Base-by-base conservation (phyloP, 2,888 invertebrate species). In the Notocelia uddmanniana region DNA sequence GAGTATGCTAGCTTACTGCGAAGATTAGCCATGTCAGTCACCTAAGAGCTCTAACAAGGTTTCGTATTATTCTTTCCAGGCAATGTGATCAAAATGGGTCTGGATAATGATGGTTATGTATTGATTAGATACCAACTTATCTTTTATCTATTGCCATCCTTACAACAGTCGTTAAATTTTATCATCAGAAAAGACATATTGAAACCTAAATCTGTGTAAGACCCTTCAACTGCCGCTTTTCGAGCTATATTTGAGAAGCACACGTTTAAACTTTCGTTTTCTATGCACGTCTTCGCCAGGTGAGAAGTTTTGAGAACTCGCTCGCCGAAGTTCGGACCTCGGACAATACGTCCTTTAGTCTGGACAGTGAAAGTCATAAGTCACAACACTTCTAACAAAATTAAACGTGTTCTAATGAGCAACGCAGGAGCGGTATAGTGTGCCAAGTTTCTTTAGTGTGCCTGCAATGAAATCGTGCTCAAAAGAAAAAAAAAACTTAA, bases 281-380 rank as follows among this genome's bases (percentile, higher is more conserved):
- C 60, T 26, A 45, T n/a, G 23, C 62, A 48, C 62, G 48, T 62
- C 62, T 48, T 18, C 13, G 18, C 62, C 62, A 62, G 62, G 62
- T 50, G 48, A 45, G 62, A 62, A 62, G 62, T 62, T 62, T 26
- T 62, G 10, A 45, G 26, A 57, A 57, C 57, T 57, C n/a, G 26
- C 54, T 23, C 54, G 6, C 23, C n/a, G 18, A 48, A 62, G 62
- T 62, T 60, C 48, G 31, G 48, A 62, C 48, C 62, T 62, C 18
- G 26, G 48, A 48, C 37, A 59, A 41, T 59, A 37, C 21, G 58
- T 21, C 10, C 60, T 26, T 23, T 21, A 41, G 9, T 2, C 37
- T 26, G 26, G 3, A 13, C 41, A 60, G n/a, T n/a, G 5, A 15
- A 26, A 52, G 52, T 11, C 54, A 19, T 11, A 10, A 52, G 31